Conservation (phyloP, 2,888 invertebrate genomes). For the Cephus sareptanus region DNA sequence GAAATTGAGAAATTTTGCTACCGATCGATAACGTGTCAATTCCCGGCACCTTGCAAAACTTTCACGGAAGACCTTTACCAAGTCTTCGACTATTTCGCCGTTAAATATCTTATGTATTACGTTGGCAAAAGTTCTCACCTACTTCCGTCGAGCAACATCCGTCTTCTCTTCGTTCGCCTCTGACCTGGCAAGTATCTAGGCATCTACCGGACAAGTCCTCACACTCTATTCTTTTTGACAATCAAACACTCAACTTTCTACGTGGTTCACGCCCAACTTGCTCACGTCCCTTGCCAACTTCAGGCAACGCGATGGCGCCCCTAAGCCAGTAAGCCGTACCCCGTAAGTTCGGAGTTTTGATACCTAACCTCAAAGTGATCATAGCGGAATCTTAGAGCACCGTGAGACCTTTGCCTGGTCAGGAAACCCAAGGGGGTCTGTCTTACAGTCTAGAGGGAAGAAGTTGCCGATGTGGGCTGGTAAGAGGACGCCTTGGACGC, state of each 20-base stretch:
- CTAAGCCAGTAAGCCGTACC: too few species aligned
- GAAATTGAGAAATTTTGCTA: too few species aligned
- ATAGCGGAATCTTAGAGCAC: background rate
- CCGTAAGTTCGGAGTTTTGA: background rate
- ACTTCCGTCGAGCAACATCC: constrained; percentile 5
- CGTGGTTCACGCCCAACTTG: background rate
- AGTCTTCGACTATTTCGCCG: background rate
- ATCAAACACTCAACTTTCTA: background rate
- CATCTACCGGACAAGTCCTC: background rate
- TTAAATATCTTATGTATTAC: background rate
- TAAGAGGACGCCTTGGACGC: constrained; percentile 5
- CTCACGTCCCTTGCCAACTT: background rate
- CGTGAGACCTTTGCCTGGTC: background rate
- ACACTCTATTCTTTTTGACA: background rate
- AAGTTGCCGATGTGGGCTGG: background rate
- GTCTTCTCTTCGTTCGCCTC: background rate
- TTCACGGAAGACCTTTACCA: background rate
- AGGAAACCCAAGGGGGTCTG: constrained; percentile 10
- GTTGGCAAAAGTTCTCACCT: background rate
- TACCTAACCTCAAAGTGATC: constrained; percentile 6
- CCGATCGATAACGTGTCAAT: background rate
- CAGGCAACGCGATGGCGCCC: background rate
- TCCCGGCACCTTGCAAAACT: background rate
- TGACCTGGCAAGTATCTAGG: background rate
- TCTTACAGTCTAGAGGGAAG: constrained; percentile 6